Conservation (phyloP, 2,113 vertebrate species). For the Xerus inauris region DNA sequence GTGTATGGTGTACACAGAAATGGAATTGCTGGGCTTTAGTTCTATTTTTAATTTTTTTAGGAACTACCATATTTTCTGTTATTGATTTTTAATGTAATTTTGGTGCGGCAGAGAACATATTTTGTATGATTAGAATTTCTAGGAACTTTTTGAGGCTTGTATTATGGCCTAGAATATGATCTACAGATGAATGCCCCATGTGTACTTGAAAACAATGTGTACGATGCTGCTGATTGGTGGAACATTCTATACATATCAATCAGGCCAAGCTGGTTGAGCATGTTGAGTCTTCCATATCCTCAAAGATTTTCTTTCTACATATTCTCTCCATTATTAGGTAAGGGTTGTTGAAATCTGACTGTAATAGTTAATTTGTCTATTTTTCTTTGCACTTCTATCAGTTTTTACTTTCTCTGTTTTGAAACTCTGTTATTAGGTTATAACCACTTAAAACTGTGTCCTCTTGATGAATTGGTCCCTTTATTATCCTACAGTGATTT, state of each 20-base stretch:
- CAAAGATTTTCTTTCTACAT: neutral
- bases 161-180: neutral
- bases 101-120: neutral
- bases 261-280: neutral
- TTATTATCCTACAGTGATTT: constrained; percentile 14
- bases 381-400: neutral
- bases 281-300: neutral
- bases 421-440: constrained; percentile 27
- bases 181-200: neutral
- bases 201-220: neutral
- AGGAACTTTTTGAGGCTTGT: neutral
- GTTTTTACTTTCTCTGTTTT: constrained; percentile 19
- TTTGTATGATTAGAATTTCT: neutral
- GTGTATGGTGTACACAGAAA: neutral
- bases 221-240: neutral
- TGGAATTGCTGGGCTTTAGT: neutral
- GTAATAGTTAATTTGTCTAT: neutral
- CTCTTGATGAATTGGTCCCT: neutral
- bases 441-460: neutral
- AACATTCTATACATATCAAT: neutral
- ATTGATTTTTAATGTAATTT: constrained; percentile 33
- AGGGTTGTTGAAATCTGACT: neutral
- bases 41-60: neutral
- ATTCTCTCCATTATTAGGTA: neutral
- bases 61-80: neutral